phyloP scores from a whole-genome alignment of 1,140 invertebrate species.

The Formica selysi region DNA sequence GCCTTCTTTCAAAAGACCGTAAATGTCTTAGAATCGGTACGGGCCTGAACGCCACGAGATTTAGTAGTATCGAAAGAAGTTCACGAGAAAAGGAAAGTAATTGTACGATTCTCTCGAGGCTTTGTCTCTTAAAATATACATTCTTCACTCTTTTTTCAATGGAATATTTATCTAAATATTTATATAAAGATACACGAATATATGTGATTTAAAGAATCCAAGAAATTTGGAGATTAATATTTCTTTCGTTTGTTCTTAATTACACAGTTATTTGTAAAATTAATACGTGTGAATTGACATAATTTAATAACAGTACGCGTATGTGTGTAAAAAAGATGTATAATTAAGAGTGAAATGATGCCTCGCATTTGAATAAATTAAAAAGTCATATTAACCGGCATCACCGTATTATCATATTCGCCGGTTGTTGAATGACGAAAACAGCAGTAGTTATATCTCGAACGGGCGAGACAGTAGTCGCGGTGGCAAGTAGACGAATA shows the following conservation, averaged over 20 bases:
- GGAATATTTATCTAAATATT: neutral
- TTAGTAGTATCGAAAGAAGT: constrained; percentile 63
- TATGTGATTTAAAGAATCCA: neutral
- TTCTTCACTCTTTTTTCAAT: neutral
- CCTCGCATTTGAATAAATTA: constrained; percentile 1
- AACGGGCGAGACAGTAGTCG: constrained; percentile 30
- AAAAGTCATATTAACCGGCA: constrained; percentile 18
- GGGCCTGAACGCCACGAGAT: constrained; percentile 25
- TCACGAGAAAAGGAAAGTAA: constrained; percentile 54
- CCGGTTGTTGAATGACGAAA: constrained; percentile 40
- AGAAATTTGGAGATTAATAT: neutral
- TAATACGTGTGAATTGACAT: neutral
- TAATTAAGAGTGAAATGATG: neutral
- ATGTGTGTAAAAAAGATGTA: neutral
- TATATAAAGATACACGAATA: neutral
- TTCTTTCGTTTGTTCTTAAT: neutral
- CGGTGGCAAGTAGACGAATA: constrained; percentile 33
- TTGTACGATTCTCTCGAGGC: neutral
- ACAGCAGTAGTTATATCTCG: constrained; percentile 36
- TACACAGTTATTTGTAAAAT: neutral
- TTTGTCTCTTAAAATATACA: neutral
- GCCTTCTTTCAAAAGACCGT: constrained; percentile 56
- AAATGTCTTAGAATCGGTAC: constrained; percentile 29
- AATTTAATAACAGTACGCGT: neutral
- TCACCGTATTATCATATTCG: constrained; percentile 39